Conservation (phyloP, 2,888 invertebrate species). For the Athalia circularis region DNA sequence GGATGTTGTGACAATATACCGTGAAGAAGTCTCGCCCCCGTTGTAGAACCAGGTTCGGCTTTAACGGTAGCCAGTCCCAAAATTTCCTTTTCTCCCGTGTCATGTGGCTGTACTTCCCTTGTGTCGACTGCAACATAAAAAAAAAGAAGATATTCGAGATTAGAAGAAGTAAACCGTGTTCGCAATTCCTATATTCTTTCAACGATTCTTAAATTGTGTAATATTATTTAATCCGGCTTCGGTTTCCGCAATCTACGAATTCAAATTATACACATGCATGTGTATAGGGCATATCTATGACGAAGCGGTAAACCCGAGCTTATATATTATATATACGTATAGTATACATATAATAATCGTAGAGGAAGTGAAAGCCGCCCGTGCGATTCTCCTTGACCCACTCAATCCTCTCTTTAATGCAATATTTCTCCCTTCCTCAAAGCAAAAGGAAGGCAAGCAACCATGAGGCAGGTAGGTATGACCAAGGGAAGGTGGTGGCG, state of each 20-base stretch:
- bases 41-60: constrained; percentile 69
- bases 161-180: too few species aligned
- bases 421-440: constrained; percentile 74
- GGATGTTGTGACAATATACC: constrained; percentile 80
- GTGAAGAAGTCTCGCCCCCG: constrained; percentile 76
- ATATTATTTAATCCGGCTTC: neutral
- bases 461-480: too few species aligned
- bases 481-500: too few species aligned
- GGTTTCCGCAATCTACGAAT: neutral
- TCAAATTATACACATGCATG: neutral
- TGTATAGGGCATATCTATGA: neutral
- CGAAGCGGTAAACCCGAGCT: neutral
- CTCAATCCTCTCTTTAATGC: constrained; percentile 63
- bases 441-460: constrained; percentile 38
- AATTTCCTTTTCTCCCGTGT: constrained; percentile 67
- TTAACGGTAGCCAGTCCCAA: constrained; percentile 68
- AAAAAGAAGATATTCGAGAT: constrained; percentile 28
- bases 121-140: constrained; percentile 79
- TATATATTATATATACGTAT: constrained; percentile 13
- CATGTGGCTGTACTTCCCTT: constrained; percentile 76
- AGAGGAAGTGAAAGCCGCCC: constrained; percentile 74
- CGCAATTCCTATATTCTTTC: too few species aligned
- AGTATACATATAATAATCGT: constrained; percentile 54
- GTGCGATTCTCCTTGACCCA: constrained; percentile 73
- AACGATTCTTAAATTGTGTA: neutral